These are phyloP conservation scores for Nesoenas mayeri DNA, from an alignment of 2,113 vertebrate genomes.

Conservation along the genomic window DNA sequence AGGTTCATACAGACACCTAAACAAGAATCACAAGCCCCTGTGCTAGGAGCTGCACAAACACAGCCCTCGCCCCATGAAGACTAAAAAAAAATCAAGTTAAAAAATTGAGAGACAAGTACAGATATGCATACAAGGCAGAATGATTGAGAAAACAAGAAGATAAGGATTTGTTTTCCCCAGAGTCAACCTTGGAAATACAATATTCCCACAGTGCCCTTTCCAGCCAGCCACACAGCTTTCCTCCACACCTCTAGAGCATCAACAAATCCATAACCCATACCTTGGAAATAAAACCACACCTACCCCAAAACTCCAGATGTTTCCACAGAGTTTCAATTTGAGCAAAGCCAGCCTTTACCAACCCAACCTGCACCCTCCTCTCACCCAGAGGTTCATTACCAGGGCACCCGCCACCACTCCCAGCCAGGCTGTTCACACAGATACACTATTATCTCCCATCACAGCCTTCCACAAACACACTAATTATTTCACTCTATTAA, in stretches of 20 bases:
- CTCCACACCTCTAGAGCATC: background rate
- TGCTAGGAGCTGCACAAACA: background rate
- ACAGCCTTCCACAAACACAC: background rate
- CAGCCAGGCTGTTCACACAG: background rate
- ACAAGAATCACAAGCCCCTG: background rate
- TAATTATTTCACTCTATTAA: background rate
- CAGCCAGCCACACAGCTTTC: background rate
- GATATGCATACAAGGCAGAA: background rate
- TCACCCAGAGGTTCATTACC: background rate
- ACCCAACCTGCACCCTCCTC: background rate
- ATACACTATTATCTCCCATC: rapidly evolving
- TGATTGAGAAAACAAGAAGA: background rate
- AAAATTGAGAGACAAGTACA: background rate
- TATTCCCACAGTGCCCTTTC: background rate
- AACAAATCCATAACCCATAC: background rate
- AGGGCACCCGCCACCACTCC: rapidly evolving
- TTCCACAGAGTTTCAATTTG: background rate
- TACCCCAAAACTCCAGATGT: rapidly evolving
- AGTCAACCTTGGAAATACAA: background rate
- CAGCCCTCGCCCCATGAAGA: background rate
- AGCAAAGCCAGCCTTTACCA: background rate
- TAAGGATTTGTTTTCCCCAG: background rate
- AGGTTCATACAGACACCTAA: background rate
- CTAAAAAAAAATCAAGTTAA: background rate
- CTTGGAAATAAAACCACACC: background rate